A percentile compares a stretch with the other conserved stretches of the same genome.
These are phyloP conservation scores for Gymnopithys bicolor DNA, from an alignment of 2,797 vertebrate species.

Conservation along the genomic window DNA sequence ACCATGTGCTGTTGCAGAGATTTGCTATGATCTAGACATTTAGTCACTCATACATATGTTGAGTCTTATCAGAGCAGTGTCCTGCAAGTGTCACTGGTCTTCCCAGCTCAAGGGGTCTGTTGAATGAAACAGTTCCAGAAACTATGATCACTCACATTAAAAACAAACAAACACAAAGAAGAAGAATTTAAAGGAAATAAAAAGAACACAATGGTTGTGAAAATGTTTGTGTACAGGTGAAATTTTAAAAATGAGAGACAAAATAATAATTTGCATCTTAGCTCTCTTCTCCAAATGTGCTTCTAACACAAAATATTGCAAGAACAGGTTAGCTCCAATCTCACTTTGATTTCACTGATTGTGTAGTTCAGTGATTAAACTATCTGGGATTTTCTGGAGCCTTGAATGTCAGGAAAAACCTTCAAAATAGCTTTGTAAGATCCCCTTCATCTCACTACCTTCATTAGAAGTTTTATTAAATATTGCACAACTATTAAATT, in stretches of 20 bases:
- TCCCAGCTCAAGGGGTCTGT: background rate
- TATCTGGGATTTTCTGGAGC: background rate
- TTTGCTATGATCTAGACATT: background rate
- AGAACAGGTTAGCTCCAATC: background rate
- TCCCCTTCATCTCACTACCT: background rate
- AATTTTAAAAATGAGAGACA: background rate
- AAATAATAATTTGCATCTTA: background rate
- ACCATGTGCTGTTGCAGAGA: background rate
- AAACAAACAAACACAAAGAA: too few relatives aligned
- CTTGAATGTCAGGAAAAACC: background rate
- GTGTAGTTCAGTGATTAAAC: fast-evolving
- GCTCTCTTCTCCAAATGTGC: background rate
- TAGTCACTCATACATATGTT: fast-evolving
- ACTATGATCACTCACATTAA: background rate
- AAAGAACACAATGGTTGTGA: background rate
- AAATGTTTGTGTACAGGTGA: background rate
- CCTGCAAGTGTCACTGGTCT: background rate
- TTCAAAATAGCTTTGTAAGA: background rate
- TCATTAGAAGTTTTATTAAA: background rate
- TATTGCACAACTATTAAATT: background rate
- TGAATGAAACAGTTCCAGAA: background rate
- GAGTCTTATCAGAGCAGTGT: background rate
- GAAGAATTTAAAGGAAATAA: too few relatives aligned
- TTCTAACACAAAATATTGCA: background rate
- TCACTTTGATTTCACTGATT: background rate